Base-by-base conservation (phyloP, 2,797 vertebrate genomes). In the Channallabes apus region DNA sequence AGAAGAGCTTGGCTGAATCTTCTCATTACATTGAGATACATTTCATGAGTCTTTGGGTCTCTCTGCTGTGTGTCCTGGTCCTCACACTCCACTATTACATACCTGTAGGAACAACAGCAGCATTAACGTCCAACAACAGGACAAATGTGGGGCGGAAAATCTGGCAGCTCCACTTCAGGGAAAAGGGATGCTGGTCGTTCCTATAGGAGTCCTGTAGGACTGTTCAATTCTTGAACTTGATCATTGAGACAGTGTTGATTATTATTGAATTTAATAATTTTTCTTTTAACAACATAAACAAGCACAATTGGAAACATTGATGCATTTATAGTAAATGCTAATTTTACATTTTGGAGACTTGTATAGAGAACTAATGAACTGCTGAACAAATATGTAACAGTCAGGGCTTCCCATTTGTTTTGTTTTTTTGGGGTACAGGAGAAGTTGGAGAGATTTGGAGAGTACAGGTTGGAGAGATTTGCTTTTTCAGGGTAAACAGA, bases 11-110 rank as follows among this genome's bases (percentile, higher is more conserved):
- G 98, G 90, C 98, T 99, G 93, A 99, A 99, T 87, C 98, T 93
- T 90, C 96, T 95, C 97, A 99, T 99, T 29, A 99, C 97, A 0
- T 98, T 99, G 88, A 99, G 93, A 92, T 99, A 99, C 98, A 99
- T 99, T 88, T 99, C 97, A 0, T 98, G 96, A 20, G 97, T 99
- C 93, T 98, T 99, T 0, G 97, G 97, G 85, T 99, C 98, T 93
- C 98, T 96, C 94, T 97, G 97, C 91, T 97, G 96, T 3, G 97
- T 99, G 93, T 99, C 98, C 91, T 98, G 97, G 86, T 99, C 98
- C 92, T 99, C 98, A 90, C 97, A 99, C 90, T 99, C 98, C 86
- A 99, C 98, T 27, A 99, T 99, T 86, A 99, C 97, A 77, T 99
- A 99, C 98, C 98, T 99, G 91, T 29, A 62, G 72, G 46, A 51